phyloP scores from a whole-genome alignment of 2,888 invertebrate species.

The Lepidocyrtinus sp. region DNA sequence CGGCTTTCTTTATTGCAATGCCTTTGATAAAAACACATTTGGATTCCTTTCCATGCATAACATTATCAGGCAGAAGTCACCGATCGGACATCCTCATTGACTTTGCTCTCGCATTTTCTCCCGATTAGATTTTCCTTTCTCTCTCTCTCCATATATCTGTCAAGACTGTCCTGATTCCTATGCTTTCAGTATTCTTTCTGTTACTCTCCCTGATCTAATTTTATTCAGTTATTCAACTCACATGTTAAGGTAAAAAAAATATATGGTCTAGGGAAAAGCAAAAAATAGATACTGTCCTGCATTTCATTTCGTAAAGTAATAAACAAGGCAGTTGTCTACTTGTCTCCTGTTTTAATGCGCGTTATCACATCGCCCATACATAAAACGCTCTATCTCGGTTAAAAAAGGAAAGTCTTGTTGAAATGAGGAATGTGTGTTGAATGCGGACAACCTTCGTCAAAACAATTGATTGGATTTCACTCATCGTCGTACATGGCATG shows the following conservation, averaged over 20 bases:
- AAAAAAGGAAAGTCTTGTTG: too few relatives aligned
- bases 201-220: background rate
- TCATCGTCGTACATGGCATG: too few relatives aligned
- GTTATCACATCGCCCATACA: too few relatives aligned
- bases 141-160: background rate
- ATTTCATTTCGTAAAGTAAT: background rate
- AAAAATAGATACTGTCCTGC: background rate
- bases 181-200: too few relatives aligned
- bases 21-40: background rate
- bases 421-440: too few relatives aligned
- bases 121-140: background rate
- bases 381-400: too few relatives aligned
- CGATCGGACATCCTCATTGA: background rate
- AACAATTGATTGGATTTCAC: too few relatives aligned
- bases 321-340: slow-evolving; percentile 33
- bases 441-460: too few relatives aligned
- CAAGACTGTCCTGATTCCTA: too few relatives aligned
- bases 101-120: background rate
- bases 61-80: background rate
- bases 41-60: background rate
- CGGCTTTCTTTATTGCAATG: background rate
- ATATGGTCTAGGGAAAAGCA: too few relatives aligned
- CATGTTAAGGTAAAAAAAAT: background rate
- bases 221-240: background rate
- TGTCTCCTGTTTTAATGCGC: background rate